Evolutionary conservation across 1,140 invertebrate species (phyloP).

Genomic region (Lasioglossum baleicum): DNA sequence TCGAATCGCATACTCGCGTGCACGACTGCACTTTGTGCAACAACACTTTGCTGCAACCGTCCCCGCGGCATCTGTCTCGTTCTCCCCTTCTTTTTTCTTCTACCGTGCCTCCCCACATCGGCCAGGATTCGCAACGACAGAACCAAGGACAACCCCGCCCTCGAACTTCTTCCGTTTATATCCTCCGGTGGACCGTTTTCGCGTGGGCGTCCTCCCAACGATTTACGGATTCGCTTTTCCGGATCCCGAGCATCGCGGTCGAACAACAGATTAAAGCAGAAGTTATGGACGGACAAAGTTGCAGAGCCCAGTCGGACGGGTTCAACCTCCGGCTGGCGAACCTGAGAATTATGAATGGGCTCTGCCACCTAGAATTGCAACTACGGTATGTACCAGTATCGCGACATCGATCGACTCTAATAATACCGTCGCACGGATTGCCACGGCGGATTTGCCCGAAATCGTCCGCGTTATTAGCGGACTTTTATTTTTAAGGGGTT

Average conservation of each 20-base stretch:
- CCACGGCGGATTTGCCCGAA: too few species aligned
- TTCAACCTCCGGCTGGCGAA: neutral
- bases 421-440: too few species aligned
- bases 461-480: too few species aligned
- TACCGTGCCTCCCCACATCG: too few species aligned
- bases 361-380: too few species aligned
- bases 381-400: too few species aligned
- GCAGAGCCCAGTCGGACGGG: neutral
- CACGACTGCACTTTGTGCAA: neutral
- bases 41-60: slow-evolving; percentile 3
- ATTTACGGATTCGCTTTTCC: slow-evolving; percentile 30
- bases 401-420: too few species aligned
- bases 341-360: slow-evolving; percentile 3
- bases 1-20: slow-evolving; percentile 17
- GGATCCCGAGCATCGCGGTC: neutral
- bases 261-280: neutral
- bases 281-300: neutral
- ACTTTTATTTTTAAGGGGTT: too few species aligned
- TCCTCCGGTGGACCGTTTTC: neutral
- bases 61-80: neutral
- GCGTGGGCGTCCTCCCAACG: neutral
- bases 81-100: neutral
- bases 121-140: neutral
- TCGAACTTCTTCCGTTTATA: neutral
- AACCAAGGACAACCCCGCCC: slow-evolving; percentile 11